Base-by-base conservation (phyloP, 2,888 invertebrate species). In the Carterocephalus palaemon region DNA sequence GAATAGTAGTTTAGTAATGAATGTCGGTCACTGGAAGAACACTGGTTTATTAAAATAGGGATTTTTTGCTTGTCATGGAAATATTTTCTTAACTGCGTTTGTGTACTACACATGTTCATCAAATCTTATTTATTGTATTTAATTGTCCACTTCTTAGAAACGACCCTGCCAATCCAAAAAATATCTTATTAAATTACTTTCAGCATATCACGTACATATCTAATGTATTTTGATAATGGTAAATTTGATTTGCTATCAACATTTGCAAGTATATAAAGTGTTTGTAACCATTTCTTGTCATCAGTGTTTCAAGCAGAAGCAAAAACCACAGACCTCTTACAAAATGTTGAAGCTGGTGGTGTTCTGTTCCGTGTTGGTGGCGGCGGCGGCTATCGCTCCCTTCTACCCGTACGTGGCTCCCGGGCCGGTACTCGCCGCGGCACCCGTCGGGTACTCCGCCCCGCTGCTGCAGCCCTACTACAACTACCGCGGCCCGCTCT, bases 361-460 rank as follows among this genome's bases (percentile, higher is more conserved):
- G 75, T 89, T 91, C 82, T 89, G 88, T 66, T 90, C 90, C 78
- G 67, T 90, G 60, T 67, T 90, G 71, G 89, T 89, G 57, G 76
- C 88, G 55, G 89, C 83, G 56, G 79, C 82, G 47, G 89, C 90
- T 6, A 15, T 31, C 24, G 17, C 13, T 23, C 37, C 36, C 16
- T 43, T 2, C 46, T 47, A 8, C 39, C 36, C 41, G 59, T 34
- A 46, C 77, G 34, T 81, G 79, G 53, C 45, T 62, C 26, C 48
- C 64, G 40, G 64, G 64, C 57, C 79, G 79, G 53, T 75, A 79
- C 24, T 76, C 79, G 52, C 60, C 4, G 53, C 58, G 7, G 47
- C 62, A n/a, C 62, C 62, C 54, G 32, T 60, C 34, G 62, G 59
- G 8, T 75, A 75, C 51, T 58, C 59, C 32, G 8, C 53, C 29